Evolutionary conservation across 2,888 invertebrate species (phyloP).

Genomic region (Polydesmus complanatus): DNA sequence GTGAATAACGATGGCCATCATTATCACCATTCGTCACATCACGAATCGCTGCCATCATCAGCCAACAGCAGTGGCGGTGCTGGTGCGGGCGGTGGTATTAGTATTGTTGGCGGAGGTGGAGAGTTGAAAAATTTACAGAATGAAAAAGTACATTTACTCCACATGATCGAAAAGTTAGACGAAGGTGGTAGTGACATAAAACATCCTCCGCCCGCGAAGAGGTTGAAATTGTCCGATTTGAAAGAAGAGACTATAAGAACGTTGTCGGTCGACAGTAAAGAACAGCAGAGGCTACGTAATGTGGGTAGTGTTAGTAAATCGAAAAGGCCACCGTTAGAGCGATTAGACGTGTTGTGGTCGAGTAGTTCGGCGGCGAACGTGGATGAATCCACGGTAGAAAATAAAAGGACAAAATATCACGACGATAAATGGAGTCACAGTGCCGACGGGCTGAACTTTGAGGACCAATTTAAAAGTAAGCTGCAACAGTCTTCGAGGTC

Average conservation of each 20-base stretch:
- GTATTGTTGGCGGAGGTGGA: not conserved
- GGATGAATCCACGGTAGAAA: constrained; percentile 4
- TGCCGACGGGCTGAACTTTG: constrained; percentile 18
- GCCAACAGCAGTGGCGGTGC: constrained; percentile 1
- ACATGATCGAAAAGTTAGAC: constrained; percentile 29
- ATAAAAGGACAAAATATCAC: constrained; percentile 56
- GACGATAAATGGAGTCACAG: constrained; percentile 74
- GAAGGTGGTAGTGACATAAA: constrained; percentile 24
- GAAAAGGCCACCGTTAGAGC: constrained; percentile 13
- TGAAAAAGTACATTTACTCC: constrained; percentile 29
- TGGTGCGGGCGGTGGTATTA: not conserved
- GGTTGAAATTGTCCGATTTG: not conserved
- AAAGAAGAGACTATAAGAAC: not conserved
- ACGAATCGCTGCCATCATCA: too few species aligned
- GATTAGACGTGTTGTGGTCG: constrained; percentile 6
- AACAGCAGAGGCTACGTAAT: not conserved
- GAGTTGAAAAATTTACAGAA: constrained; percentile 25
- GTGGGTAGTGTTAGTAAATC: constrained; percentile 1
- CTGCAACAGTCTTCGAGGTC: constrained; percentile 30
- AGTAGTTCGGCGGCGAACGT: not conserved
- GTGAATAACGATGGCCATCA: too few species aligned
- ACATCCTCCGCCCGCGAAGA: not conserved
- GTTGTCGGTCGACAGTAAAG: not conserved
- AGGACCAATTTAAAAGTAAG: constrained; percentile 20
- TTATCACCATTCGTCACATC: too few species aligned